These are phyloP conservation scores for Myotis planiceps DNA, from an alignment of 2,797 vertebrate genomes.

Conservation along the genomic window DNA sequence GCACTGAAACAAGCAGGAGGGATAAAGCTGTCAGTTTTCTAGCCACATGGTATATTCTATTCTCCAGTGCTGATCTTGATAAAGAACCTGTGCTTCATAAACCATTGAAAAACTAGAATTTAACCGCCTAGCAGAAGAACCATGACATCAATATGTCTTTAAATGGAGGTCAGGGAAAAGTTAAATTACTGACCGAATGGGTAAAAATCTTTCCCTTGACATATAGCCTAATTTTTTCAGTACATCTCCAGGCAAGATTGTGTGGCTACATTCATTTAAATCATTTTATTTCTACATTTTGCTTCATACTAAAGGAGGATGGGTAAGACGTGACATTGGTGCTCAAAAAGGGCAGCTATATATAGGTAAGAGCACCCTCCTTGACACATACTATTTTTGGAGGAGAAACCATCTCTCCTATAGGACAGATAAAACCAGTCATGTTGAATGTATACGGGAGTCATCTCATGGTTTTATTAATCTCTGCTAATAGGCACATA, in stretches of 20 bases:
- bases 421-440: neutral
- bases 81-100: slow-evolving; percentile 38
- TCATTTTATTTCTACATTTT: slow-evolving; percentile 58
- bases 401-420: neutral
- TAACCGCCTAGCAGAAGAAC: slow-evolving; percentile 40
- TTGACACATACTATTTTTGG: neutral
- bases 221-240: slow-evolving; percentile 62
- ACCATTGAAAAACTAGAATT: slow-evolving; percentile 42
- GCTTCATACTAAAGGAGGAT: neutral
- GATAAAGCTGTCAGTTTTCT: slow-evolving; percentile 6
- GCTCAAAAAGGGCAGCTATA: neutral
- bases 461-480: neutral
- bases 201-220: slow-evolving; percentile 52
- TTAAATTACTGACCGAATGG: slow-evolving; percentile 51
- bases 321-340: neutral
- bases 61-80: slow-evolving; percentile 43
- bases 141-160: slow-evolving; percentile 45
- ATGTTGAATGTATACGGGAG: neutral
- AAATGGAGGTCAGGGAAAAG: slow-evolving; percentile 53
- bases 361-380: neutral
- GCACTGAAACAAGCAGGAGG: slow-evolving; percentile 10
- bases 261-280: slow-evolving; percentile 27
- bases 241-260: neutral
- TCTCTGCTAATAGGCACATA: neutral
- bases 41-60: neutral